Evolutionary conservation across 1,140 invertebrate genomes (phyloP).

Genomic region (Geopemphigus sp.): DNA sequence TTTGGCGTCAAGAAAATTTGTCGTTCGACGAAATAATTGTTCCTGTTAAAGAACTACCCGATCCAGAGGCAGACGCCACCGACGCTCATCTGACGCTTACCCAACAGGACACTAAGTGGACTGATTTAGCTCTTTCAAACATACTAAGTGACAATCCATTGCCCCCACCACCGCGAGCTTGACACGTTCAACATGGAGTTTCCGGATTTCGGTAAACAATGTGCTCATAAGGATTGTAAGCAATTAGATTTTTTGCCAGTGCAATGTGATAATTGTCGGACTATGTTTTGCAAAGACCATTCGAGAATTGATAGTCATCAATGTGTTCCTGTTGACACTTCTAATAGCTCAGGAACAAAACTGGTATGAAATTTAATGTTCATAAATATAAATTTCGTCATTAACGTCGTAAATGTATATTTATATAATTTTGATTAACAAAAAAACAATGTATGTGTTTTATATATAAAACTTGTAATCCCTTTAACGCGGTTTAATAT

Average conservation of each 20-base stretch:
- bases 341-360: background rate
- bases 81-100: constrained; percentile 84
- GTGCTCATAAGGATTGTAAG: constrained; percentile 55
- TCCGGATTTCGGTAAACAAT: constrained; percentile 56
- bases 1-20: constrained; percentile 82
- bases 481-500: too few relatives aligned
- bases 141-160: constrained; percentile 38
- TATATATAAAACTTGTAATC: too few relatives aligned
- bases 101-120: constrained; percentile 89
- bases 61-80: constrained; percentile 90
- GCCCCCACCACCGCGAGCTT: constrained; percentile 23
- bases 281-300: constrained; percentile 58
- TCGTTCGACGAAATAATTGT: constrained; percentile 89
- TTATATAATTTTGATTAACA: too few relatives aligned
- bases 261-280: constrained; percentile 55
- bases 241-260: constrained; percentile 59
- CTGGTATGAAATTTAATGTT: constrained; percentile 10
- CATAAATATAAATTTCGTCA: too few relatives aligned
- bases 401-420: too few relatives aligned
- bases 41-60: constrained; percentile 81
- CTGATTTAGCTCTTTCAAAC: constrained; percentile 69
- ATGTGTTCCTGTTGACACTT: constrained; percentile 53
- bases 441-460: too few relatives aligned
- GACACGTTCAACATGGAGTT: constrained; percentile 55
- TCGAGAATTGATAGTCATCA: constrained; percentile 54